phyloP scores from a whole-genome alignment of 2,888 invertebrate genomes.

The Exocentrus adspersus region DNA sequence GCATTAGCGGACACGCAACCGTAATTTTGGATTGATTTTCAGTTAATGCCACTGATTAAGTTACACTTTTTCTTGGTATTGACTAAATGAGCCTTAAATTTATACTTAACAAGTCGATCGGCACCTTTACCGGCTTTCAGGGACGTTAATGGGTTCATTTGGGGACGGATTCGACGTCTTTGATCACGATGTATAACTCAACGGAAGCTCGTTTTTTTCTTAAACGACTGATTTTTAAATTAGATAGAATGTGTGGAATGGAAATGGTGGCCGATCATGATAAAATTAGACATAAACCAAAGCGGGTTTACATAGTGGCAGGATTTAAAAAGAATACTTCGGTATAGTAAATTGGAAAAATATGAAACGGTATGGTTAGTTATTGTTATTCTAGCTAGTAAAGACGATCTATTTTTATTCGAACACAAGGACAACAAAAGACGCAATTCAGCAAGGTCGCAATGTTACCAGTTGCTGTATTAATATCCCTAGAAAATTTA shows the following conservation, averaged over 20 bases:
- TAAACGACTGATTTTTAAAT: neutral
- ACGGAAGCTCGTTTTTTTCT: neutral
- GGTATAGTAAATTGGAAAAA: too few relatives aligned
- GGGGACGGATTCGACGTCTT: constrained; percentile 8
- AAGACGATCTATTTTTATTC: too few relatives aligned
- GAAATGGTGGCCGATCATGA: neutral
- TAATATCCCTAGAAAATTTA: too few relatives aligned
- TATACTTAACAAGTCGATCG: constrained; percentile 47
- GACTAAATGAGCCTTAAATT: constrained; percentile 43
- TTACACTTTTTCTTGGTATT: constrained; percentile 53
- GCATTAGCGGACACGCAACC: constrained; percentile 56
- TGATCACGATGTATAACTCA: neutral
- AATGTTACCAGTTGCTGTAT: too few relatives aligned
- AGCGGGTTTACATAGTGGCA: too few relatives aligned
- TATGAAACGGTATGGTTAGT: too few relatives aligned
- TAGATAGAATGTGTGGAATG: neutral
- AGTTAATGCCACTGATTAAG: constrained; percentile 56
- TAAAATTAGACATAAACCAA: neutral
- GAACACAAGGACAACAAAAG: too few relatives aligned
- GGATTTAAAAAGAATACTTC: too few relatives aligned
- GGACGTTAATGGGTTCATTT: constrained; percentile 40
- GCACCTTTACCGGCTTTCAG: constrained; percentile 40
- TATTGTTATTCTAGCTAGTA: too few relatives aligned
- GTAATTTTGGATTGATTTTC: constrained; percentile 54
- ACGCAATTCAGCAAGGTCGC: too few relatives aligned